phyloP scores from a whole-genome alignment of 2,113 vertebrate genomes.

The human (Homo sapiens) region GRCh38 chr2:238393001-238393500 shows the following conservation, averaged over 20 bases:
- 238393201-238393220: rapidly evolving
- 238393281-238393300: rapidly evolving
- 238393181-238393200: neutral
- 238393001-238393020: neutral
- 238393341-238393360: neutral
- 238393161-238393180: neutral
- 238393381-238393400: neutral
- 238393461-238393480: no score
- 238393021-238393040: neutral
- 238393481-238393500: neutral
- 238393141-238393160: rapidly evolving
- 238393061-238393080: neutral
- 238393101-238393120: neutral
- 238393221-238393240: neutral
- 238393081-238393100: rapidly evolving
- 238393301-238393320: rapidly evolving
- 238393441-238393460: neutral
- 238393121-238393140: neutral
- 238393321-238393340: neutral
- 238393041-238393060: neutral
- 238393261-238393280: neutral
- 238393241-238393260: neutral
- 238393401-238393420: neutral
- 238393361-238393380: neutral
- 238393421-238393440: neutral